phyloP scores from a whole-genome alignment of 1,140 invertebrate genomes.

The Orchestia grillus region DNA sequence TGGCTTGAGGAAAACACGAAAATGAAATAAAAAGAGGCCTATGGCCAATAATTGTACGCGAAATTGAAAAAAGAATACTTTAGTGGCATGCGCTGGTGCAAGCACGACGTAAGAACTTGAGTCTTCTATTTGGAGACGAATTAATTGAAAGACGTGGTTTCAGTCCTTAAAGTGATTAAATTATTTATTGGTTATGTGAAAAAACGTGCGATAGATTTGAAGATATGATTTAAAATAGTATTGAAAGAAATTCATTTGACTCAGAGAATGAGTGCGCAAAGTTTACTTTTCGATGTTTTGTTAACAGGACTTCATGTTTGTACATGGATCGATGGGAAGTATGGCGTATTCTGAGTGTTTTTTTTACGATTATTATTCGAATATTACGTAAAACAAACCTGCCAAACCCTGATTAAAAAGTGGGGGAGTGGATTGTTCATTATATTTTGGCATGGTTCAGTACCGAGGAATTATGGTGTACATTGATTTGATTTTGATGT shows the following conservation, averaged over 20 bases:
- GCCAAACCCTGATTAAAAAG: background rate
- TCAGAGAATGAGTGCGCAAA: background rate
- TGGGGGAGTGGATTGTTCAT: background rate
- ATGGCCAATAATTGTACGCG: background rate
- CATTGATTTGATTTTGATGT: too few relatives aligned
- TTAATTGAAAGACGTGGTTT: background rate
- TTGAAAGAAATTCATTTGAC: background rate
- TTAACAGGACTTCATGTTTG: background rate
- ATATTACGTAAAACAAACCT: background rate
- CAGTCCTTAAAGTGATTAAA: background rate
- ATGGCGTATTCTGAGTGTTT: background rate
- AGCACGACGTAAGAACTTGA: background rate
- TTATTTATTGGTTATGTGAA: background rate
- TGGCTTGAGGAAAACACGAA: background rate
- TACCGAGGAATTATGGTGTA: background rate
- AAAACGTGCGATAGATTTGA: too few relatives aligned
- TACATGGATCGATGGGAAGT: background rate
- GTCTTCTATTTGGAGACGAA: background rate
- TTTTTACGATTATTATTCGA: background rate
- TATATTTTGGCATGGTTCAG: background rate
- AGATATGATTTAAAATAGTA: too few relatives aligned
- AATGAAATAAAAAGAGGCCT: background rate
- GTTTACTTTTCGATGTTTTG: background rate
- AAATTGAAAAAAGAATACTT: background rate
- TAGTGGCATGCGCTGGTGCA: background rate